Evolutionary conservation across 92 coral and sea anemone genomes (phyloP).

Genomic region (Palythoa grandiflora): DNA sequence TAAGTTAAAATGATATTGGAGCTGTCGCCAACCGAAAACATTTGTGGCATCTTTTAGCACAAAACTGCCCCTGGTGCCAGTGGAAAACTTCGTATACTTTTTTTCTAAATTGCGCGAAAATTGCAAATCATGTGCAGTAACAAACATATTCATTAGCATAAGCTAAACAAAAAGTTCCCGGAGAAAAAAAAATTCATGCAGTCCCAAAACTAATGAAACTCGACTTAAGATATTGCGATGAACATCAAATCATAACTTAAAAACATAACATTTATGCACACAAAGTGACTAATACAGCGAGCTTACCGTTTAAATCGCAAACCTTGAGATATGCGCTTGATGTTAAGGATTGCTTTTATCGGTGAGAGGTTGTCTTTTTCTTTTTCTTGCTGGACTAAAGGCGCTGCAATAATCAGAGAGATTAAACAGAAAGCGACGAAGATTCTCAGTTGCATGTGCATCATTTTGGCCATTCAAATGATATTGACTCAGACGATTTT

Average conservation of each 20-base stretch:
- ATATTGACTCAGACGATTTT: neutral
- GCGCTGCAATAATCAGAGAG: conserved; percentile 1
- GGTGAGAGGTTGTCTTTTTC: neutral
- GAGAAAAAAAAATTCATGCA: neutral
- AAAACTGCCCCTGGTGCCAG: too few relatives aligned
- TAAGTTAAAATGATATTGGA: neutral
- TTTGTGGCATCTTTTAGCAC: neutral
- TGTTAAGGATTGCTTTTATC: neutral
- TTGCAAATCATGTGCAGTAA: too few relatives aligned
- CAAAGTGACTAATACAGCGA: neutral
- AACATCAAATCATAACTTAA: neutral
- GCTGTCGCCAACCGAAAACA: neutral
- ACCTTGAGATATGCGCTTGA: conserved; percentile 2
- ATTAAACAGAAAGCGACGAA: neutral
- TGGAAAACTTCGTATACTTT: too few relatives aligned
- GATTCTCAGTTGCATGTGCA: neutral
- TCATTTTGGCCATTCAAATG: neutral
- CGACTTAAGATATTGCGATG: neutral
- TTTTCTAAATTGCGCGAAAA: too few relatives aligned
- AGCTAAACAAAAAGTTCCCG: neutral
- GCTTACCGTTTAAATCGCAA: neutral
- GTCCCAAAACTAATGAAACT: neutral
- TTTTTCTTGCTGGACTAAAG: neutral
- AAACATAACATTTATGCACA: neutral
- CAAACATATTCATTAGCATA: too few relatives aligned